phyloP scores from a whole-genome alignment of 1,140 invertebrate genomes.

The Megalopta genalis region DNA sequence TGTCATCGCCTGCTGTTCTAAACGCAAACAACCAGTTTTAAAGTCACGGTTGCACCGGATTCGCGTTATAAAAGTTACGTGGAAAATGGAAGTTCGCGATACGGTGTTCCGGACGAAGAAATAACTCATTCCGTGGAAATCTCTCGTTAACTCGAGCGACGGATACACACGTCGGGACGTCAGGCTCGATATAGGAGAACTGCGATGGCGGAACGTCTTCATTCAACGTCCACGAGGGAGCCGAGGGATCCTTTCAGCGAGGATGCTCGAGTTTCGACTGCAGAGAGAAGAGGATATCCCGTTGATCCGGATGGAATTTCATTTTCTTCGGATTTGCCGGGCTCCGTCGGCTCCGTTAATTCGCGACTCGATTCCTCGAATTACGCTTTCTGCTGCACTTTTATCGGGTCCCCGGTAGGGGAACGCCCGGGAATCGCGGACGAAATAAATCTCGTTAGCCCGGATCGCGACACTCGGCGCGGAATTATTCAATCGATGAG shows the following conservation, averaged over 20 bases:
- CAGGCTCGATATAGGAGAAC: not conserved
- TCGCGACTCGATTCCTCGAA: constrained; percentile 16
- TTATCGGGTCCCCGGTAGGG: not conserved
- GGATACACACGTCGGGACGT: too few relatives aligned
- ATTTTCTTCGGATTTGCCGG: constrained; percentile 29
- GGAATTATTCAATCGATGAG: constrained; percentile 6
- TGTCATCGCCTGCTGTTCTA: too few relatives aligned
- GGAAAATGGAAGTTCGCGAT: too few relatives aligned
- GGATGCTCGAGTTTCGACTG: not conserved
- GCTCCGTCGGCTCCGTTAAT: constrained; percentile 17
- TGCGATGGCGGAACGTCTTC: not conserved
- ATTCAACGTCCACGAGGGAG: not conserved
- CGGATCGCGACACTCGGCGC: constrained; percentile 3
- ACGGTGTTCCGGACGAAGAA: too few relatives aligned
- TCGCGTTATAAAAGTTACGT: too few relatives aligned
- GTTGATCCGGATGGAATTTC: constrained; percentile 28
- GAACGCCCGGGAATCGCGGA: constrained; percentile 10
- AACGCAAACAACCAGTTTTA: too few relatives aligned
- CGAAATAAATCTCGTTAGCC: constrained; percentile 18
- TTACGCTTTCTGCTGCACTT: constrained; percentile 29
- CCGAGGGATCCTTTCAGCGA: not conserved
- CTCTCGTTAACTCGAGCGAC: not conserved
- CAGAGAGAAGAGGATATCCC: not conserved
- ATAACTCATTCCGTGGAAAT: too few relatives aligned
- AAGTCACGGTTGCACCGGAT: too few relatives aligned